phyloP scores from a whole-genome alignment of 2,113 vertebrate species.

The Psittacara wagleri region DNA sequence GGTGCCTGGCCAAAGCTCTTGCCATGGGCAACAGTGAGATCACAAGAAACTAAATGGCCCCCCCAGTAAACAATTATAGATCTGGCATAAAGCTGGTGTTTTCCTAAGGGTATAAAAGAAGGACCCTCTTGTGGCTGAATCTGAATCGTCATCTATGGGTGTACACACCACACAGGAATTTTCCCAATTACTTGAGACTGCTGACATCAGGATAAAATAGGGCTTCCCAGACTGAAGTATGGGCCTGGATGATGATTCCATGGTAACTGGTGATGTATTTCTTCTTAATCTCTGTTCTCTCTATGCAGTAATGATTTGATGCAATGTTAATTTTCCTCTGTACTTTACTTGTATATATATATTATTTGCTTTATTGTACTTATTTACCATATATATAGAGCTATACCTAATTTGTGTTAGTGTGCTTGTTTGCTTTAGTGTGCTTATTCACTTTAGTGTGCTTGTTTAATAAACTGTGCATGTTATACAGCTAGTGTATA shows the following conservation, averaged over 20 bases:
- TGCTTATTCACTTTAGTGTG: background rate
- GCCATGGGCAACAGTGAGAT: background rate
- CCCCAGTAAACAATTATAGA: background rate
- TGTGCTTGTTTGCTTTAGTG: background rate
- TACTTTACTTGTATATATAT: background rate
- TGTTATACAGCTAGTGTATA: background rate
- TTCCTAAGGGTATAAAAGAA: background rate
- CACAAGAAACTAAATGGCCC: background rate
- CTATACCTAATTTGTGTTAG: background rate
- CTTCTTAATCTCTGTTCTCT: background rate
- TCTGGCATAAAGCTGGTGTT: background rate
- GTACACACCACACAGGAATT: background rate
- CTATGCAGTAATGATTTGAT: background rate
- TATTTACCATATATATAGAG: background rate
- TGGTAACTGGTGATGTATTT: background rate
- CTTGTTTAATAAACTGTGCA: background rate
- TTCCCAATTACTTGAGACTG: background rate
- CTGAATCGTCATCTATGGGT: background rate
- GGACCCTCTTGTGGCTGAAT: background rate
- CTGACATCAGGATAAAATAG: background rate
- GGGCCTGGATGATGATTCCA: background rate
- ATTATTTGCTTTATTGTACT: background rate
- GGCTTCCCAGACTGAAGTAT: background rate
- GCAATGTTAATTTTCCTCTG: background rate
- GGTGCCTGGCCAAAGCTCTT: background rate